A percentile compares a stretch with the other conserved stretches of the same genome.
Evolutionary conservation across 2,797 vertebrate species (phyloP).

Genomic region (Spinus olivaceus): DNA sequence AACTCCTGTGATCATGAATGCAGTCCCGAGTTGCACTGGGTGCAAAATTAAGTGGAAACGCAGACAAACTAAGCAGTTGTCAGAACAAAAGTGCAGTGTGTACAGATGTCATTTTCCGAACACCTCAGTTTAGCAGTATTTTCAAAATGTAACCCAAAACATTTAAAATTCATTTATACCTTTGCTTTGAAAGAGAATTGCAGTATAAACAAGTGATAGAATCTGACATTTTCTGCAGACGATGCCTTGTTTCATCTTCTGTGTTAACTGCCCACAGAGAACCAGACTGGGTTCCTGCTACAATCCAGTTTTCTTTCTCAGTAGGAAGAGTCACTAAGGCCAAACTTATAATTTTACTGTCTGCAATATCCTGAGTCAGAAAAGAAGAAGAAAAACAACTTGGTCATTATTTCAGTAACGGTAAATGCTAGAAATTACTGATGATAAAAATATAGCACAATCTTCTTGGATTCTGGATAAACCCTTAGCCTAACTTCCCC

Average conservation of each 20-base stretch:
- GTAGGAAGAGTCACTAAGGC: conserved; percentile 78
- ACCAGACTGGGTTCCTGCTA: conserved; percentile 90
- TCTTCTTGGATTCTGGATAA: neutral
- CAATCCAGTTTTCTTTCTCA: conserved; percentile 85
- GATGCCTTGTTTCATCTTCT: conserved; percentile 74
- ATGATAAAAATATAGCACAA: neutral
- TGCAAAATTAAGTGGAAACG: neutral
- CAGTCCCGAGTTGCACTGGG: neutral
- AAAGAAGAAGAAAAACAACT: neutral
- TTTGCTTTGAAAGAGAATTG: conserved; percentile 77
- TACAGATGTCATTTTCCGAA: neutral
- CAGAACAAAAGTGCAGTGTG: neutral
- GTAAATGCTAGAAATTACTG: neutral
- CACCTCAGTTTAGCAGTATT: neutral
- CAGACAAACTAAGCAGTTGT: neutral
- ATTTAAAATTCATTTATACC: conserved; percentile 67
- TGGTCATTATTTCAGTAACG: neutral
- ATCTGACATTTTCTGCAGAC: conserved; percentile 85
- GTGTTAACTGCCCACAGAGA: conserved; percentile 81
- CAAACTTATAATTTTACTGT: conserved; percentile 88
- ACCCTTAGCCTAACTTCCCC: neutral
- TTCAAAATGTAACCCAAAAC: neutral
- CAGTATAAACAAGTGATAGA: conserved; percentile 91
- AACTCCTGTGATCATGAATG: neutral
- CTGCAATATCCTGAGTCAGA: conserved; percentile 80